A percentile compares a stretch with the other conserved stretches of the same genome.
Evolutionary conservation across 2,113 vertebrate genomes (phyloP).

Genomic region (Clarias batrachus): DNA sequence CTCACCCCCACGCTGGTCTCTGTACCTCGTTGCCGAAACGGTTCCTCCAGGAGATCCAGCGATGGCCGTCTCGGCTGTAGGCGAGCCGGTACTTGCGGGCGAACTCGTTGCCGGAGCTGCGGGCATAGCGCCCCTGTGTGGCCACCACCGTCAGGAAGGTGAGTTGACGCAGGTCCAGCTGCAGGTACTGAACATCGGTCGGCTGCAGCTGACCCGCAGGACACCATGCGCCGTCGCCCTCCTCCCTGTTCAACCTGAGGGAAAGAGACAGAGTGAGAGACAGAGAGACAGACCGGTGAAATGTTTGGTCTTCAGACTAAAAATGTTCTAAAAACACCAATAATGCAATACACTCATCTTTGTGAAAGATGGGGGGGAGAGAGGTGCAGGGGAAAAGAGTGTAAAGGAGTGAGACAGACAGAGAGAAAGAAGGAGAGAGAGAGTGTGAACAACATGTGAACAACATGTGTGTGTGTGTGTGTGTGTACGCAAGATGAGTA

Average conservation of each 20-base stretch:
- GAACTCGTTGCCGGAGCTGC: slow-evolving; percentile 82
- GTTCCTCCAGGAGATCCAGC: slow-evolving; percentile 84
- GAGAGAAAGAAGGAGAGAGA: neutral
- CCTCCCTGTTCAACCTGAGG: slow-evolving; percentile 80
- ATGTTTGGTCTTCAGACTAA: neutral
- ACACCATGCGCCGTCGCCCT: slow-evolving; percentile 90
- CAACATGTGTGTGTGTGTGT: neutral
- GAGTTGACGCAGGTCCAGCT: slow-evolving; percentile 82
- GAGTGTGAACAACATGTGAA: neutral
- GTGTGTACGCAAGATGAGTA: neutral
- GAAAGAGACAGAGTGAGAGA: neutral
- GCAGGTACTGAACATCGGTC: slow-evolving; percentile 83
- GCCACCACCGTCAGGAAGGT: slow-evolving; percentile 86
- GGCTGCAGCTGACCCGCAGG: slow-evolving; percentile 79
- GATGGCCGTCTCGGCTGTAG: slow-evolving; percentile 82
- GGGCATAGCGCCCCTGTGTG: slow-evolving; percentile 85
- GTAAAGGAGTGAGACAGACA: neutral
- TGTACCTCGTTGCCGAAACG: slow-evolving; percentile 76
- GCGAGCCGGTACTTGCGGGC: slow-evolving; percentile 81
- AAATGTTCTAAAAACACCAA: neutral
- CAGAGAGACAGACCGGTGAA: neutral
- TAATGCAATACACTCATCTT: neutral
- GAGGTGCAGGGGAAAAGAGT: neutral
- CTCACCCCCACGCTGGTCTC: no score
- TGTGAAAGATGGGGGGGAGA: neutral